Base-by-base conservation (phyloP, 2,797 vertebrate genomes). In the Craterocephalus amniculus region DNA sequence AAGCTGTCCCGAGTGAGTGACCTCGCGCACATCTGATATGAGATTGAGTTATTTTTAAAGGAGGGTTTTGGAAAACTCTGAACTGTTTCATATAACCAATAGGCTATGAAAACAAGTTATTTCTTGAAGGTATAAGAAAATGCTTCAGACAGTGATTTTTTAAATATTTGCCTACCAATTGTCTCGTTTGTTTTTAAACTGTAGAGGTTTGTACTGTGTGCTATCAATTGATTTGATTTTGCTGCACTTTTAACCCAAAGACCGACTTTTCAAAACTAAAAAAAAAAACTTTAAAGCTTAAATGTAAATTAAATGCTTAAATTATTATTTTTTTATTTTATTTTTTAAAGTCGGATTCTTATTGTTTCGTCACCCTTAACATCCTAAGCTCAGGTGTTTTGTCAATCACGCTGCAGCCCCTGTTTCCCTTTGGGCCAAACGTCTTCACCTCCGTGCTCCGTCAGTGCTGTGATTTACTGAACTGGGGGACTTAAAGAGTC, bases 1-100 rank as follows among this genome's bases (percentile, higher is more conserved):
- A 93, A 86, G 95, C 93, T 79, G 89, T 83, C 48, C 93, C 92
- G 76, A 95, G 97, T 99, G 94, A 96, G 96, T 90, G n/a, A 36
- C 3, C 26, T 22, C n/a, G 45, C 20, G 45, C 45, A 48, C n/a
- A n/a, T 45, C n/a, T 45, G 20, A 45, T 8, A n/a, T 45, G 43
- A 38, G 36, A 38, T 16, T 38, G 36, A 45, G 6, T 45, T 9
- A n/a, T 20, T 43, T 43, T 18, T 43, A 18, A 20, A 7, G 5
- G 14, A 40, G 14, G 18, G 16, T 48, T 22, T 48, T 48, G 43
- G 20, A n/a, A 9, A n/a, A 48, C 14, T 18, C 43, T n/a, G 20
- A 48, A 48, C n/a, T 22, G n/a, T 22, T 48, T 22, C 2, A 11
- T 48, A n/a, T n/a, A 48, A 22, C 45, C n/a, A 22, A 22, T n/a